Evolutionary conservation across 2,113 vertebrate genomes (phyloP).

Genomic region (Apaloderma vittatum): DNA sequence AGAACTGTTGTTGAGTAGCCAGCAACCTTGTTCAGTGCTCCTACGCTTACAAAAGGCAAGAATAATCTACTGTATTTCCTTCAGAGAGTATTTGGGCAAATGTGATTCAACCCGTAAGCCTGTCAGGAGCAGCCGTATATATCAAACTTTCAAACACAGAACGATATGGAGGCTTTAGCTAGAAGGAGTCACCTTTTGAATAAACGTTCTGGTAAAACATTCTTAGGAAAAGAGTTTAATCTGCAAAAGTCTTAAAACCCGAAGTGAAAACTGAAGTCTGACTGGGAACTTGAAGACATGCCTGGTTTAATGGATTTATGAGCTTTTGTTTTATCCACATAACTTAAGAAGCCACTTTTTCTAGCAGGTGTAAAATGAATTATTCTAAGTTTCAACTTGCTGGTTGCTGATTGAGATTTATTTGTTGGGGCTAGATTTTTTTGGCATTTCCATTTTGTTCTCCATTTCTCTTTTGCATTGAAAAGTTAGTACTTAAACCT

Average conservation of each 20-base stretch:
- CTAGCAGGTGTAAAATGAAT: conserved; percentile 50
- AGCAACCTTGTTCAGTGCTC: neutral
- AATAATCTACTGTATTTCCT: neutral
- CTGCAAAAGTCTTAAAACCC: conserved; percentile 31
- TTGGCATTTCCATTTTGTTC: neutral
- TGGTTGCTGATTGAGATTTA: conserved; percentile 24
- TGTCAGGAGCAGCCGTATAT: neutral
- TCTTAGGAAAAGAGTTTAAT: conserved; percentile 31
- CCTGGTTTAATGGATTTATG: conserved; percentile 31
- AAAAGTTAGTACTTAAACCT: conserved; percentile 27
- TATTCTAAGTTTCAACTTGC: conserved; percentile 24
- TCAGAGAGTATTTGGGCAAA: neutral
- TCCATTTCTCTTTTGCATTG: neutral
- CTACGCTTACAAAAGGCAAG: neutral
- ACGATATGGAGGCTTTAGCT: neutral
- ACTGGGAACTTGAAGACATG: conserved; percentile 19
- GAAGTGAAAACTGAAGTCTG: conserved; percentile 44
- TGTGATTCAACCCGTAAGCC: neutral
- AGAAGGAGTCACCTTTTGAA: neutral
- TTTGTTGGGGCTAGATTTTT: neutral
- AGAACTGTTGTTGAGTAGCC: neutral
- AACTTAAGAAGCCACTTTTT: conserved; percentile 30
- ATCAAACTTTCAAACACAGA: neutral
- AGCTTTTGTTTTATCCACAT: conserved; percentile 41
- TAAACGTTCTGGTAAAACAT: neutral